A percentile compares a stretch with the other conserved stretches of the same genome.
phyloP scores from a whole-genome alignment of 1,140 invertebrate genomes.

The Heliconius himera region DNA sequence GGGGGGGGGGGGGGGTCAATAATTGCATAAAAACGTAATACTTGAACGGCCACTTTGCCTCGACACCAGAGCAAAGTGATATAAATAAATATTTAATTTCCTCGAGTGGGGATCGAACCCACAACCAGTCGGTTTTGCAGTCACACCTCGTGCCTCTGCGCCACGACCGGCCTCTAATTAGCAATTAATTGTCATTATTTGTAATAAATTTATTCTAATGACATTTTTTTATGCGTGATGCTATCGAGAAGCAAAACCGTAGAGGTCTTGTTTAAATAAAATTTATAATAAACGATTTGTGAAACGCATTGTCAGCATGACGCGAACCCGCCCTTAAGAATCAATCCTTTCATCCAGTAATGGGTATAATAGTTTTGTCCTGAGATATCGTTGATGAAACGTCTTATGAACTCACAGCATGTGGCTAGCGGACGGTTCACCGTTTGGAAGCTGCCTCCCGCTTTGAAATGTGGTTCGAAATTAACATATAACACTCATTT shows the following conservation, averaged over 20 bases:
- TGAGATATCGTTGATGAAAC: conserved; percentile 68
- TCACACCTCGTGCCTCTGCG: too few relatives aligned
- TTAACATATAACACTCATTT: conserved; percentile 75
- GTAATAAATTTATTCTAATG: conserved; percentile 49
- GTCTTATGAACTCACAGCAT: conserved; percentile 69
- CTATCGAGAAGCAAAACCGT: conserved; percentile 59
- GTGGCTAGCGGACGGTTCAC: conserved; percentile 58
- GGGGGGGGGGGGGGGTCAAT: too few relatives aligned
- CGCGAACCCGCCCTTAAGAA: conserved; percentile 57
- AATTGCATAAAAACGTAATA: too few relatives aligned
- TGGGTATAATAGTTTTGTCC: conserved; percentile 67
- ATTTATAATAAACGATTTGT: conserved; percentile 76
- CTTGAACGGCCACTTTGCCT: too few relatives aligned
- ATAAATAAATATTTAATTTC: too few relatives aligned
- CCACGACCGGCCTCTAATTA: too few relatives aligned
- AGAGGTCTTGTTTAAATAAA: conserved; percentile 60
- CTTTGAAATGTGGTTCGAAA: conserved; percentile 55
- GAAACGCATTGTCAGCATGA: conserved; percentile 79
- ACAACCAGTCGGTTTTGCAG: too few relatives aligned
- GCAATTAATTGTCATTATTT: not conserved
- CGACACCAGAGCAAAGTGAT: too few relatives aligned
- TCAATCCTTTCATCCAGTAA: conserved; percentile 58
- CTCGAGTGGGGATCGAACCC: too few relatives aligned
- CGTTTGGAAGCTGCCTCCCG: conserved; percentile 70
- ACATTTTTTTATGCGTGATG: conserved; percentile 70